phyloP scores from a whole-genome alignment of 2,797 vertebrate genomes.

The Artibeus lituratus region DNA sequence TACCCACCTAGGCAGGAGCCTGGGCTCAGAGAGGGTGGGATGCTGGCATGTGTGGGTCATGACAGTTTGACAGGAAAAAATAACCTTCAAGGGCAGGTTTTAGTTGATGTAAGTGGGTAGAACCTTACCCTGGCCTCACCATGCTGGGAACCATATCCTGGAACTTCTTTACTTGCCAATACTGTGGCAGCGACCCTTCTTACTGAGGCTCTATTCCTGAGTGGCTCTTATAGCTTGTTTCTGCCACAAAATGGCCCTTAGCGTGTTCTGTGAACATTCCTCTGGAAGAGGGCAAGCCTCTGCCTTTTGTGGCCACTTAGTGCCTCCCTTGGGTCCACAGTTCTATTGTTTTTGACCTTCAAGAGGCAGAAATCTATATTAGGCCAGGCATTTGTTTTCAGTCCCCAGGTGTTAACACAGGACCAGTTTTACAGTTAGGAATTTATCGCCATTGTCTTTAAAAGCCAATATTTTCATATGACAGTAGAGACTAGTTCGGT shows the following conservation, averaged over 20 bases:
- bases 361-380: not conserved
- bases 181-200: not conserved
- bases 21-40: not conserved
- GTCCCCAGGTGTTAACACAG: not conserved
- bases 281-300: not conserved
- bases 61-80: not conserved
- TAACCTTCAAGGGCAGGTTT: not conserved
- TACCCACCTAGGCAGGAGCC: not conserved
- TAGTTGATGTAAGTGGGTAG: not conserved
- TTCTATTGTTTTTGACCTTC: slow-evolving; percentile 1
- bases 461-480: slow-evolving; percentile 4
- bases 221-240: slow-evolving; percentile 9
- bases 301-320: not conserved
- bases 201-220: not conserved
- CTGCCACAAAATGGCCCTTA: not conserved
- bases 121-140: not conserved
- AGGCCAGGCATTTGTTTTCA: not conserved
- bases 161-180: slow-evolving; percentile 11
- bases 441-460: not conserved
- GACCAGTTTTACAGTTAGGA: not conserved
- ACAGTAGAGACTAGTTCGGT: not conserved
- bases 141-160: not conserved
- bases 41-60: not conserved
- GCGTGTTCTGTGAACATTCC: not conserved
- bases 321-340: not conserved